phyloP scores from a whole-genome alignment of 2,797 vertebrate species.

The Hirundo rustica region DNA sequence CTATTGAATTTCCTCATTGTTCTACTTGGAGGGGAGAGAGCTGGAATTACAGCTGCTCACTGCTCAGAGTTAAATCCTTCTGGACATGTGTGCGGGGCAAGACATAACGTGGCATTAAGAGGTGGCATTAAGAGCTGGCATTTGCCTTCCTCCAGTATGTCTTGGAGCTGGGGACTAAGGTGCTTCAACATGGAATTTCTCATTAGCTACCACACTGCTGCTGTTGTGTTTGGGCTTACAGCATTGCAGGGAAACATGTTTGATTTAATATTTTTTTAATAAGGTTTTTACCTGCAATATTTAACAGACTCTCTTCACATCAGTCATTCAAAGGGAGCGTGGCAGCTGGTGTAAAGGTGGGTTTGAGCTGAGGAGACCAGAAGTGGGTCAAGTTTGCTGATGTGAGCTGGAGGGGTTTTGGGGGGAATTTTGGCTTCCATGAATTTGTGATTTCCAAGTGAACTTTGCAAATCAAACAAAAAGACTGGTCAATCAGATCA shows the following conservation, averaged over 20 bases:
- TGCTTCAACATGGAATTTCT: background rate
- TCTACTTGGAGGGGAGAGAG: background rate
- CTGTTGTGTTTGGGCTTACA: background rate
- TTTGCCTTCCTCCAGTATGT: background rate
- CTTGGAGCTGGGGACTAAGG: background rate
- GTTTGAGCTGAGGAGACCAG: background rate
- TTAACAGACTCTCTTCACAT: conserved; percentile 22
- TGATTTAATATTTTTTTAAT: conserved; percentile 31
- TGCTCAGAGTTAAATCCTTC: background rate
- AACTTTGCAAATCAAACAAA: background rate
- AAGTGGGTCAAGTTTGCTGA: conserved; percentile 16
- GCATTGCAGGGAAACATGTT: background rate
- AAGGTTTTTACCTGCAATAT: conserved; percentile 38
- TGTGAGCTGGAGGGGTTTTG: background rate
- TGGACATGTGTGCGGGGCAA: background rate
- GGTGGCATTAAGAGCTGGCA: background rate
- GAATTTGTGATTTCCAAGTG: background rate
- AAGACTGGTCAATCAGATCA: background rate
- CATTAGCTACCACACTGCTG: background rate
- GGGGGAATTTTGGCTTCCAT: background rate
- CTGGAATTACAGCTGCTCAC: background rate
- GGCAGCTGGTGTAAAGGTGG: background rate
- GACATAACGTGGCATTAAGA: background rate
- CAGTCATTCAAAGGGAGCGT: conserved; percentile 9
- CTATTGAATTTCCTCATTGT: background rate